Evolutionary conservation across 2,888 invertebrate species (phyloP), one percentile per base, ranked within the genome.

Genomic region (Frankliniella intonsa): DNA sequence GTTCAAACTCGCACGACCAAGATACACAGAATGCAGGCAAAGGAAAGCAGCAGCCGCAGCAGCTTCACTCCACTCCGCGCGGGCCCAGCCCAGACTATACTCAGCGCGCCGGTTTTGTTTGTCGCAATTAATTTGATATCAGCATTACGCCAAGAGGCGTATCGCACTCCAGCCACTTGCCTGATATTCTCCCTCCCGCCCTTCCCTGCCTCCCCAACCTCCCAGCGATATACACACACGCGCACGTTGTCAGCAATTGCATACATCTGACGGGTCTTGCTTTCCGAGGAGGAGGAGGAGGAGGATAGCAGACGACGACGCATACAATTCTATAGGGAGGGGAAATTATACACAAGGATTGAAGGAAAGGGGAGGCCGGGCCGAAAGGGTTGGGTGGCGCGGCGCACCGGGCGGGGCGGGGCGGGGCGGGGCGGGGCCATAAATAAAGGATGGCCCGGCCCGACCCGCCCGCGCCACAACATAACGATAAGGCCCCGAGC

Each of bases 181-280:
- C 38, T 38, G 38, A 38, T 38, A 38, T 38, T 38, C 38, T 38
- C 38, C 38, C 38, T 38, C 38, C 38, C 38, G 2, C 38, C 38
- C 38, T n/a, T n/a, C n/a, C n/a, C n/a, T n/a, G n/a, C n/a, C 38
- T 2, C 38, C 5, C 38, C 38, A 38, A 5, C 38, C 38, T 38
- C 38, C 38, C 38, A 2, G 3, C 38, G 38, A 38, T 38, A 38
- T 5, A 38, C 38, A 38, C 38, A 3, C 38, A 38, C 38, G 38
- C 38, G 38, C 38, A 76, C 69, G 69, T 76, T 76, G 69, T 76
- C 69, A 76, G 69, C 69, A 76, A 76, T 76, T 76, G 69, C 69
- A 76, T 76, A 76, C 69, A 76, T 76, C 69, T 76, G 69, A 76
- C 69, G 69, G 22, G 38, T 38, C 38, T 5, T 5, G 69, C 69